These are phyloP conservation scores for Platyrinchus mystaceus DNA, from an alignment of 2,797 vertebrate species.

Conservation along the genomic window DNA sequence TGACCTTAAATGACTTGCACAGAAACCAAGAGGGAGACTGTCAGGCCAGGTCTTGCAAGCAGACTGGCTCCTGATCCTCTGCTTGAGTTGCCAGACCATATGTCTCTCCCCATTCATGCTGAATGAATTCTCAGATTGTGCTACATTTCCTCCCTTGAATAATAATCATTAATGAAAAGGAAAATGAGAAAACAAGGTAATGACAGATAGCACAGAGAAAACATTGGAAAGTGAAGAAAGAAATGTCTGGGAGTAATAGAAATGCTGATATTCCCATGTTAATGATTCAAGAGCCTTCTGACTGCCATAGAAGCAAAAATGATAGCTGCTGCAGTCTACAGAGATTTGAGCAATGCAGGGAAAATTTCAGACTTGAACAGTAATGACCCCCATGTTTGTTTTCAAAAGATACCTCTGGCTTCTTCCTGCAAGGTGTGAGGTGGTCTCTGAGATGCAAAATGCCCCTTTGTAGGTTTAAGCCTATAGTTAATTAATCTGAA, in stretches of 20 bases:
- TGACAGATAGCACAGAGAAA: conserved; percentile 50
- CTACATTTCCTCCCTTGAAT: conserved; percentile 25
- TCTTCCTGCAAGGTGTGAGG: background rate
- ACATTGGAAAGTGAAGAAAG: conserved; percentile 68
- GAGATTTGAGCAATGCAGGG: background rate
- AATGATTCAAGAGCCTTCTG: conserved; percentile 12
- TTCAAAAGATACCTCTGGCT: background rate
- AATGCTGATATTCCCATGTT: background rate
- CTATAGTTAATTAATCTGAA: conserved; percentile 5
- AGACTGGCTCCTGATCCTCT: background rate
- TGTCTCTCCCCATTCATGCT: background rate
- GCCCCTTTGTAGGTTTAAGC: background rate
- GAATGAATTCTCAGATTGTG: conserved; percentile 49
- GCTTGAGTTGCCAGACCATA: background rate
- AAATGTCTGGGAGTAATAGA: conserved; percentile 44
- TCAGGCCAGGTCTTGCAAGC: background rate
- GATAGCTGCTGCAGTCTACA: background rate
- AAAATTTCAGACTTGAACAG: background rate
- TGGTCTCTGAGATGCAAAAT: background rate
- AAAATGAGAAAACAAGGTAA: conserved; percentile 63
- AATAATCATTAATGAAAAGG: conserved; percentile 54
- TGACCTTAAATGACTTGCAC: conserved; percentile 18
- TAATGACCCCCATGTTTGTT: background rate
- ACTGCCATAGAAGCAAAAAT: background rate
- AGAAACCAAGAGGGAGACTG: background rate